Base-by-base conservation (phyloP, 2,797 vertebrate species). In the Lithobates pipiens region DNA sequence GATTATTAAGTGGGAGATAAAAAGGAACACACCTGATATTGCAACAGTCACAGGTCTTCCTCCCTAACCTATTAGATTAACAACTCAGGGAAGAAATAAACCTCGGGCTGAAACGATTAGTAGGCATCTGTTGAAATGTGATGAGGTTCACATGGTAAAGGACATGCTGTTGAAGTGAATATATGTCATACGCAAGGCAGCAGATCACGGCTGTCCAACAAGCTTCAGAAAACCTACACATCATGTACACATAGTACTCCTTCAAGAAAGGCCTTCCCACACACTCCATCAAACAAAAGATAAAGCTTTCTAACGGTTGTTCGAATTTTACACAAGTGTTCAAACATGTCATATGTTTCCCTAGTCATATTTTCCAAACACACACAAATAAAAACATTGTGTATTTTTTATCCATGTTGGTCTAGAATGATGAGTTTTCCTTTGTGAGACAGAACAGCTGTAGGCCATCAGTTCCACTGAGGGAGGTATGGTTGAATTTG, bases 31-130 rank as follows among this genome's bases (percentile, higher is more conserved):
- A 18, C 44, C 11, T 44, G 5, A 77, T 57, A 69, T 68, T 44
- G 46, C 36, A 15, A 72, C 32, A 29, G 70, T 21, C 67, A 84
- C 65, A 39, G 42, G 34, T 77, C 68, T 27, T 46, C 16, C 25
- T 32, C 36, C 3, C 34, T 84, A 68, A 78, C 83, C 78, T 54
- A 67, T 84, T 71, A 34, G 54, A 78, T 29, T 32, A 57, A 84
- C 27, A 34, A 23, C 25, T n/a, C 5, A 23, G 46, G 7, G 16
- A 54, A 54, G 10, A 32, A 32, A 36, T 69, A 18, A 29, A 23
- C 21, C 29, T 36, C 42, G 25, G 16, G 36, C 63, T 54, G 25
- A 74, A 57, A 57, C 57, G 65, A 76, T 75, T 70, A 63, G 68
- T 34, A 78, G 69, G 46, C 68, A 46, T 4, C n/a, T 25, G 1